Conservation (phyloP, 2,888 invertebrate species). For the Rhyacophila evoluta region DNA sequence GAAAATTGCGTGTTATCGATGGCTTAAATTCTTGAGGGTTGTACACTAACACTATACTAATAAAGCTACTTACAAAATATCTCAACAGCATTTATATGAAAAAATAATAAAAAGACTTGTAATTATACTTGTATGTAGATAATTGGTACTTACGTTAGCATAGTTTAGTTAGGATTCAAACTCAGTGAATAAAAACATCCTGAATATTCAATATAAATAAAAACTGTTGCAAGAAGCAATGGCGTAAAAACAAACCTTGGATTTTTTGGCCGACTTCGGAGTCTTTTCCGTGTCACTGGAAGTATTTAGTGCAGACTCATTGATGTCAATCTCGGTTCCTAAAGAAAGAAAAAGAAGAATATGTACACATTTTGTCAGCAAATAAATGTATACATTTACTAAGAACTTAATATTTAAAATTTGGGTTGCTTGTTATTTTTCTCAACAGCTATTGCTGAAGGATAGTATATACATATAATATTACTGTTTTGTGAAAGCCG, state of each 20-base stretch:
- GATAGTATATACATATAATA: too few species aligned
- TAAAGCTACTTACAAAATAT: conserved; percentile 11
- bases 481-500: too few species aligned
- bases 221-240: neutral
- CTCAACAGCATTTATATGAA: neutral
- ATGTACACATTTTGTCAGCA: too few species aligned
- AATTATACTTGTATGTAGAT: neutral
- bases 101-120: neutral
- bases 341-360: conserved; percentile 39
- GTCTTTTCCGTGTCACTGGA: conserved; percentile 67
- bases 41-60: conserved; percentile 14
- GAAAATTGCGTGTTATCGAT: too few species aligned
- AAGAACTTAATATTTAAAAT: too few species aligned
- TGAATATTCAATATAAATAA: neutral
- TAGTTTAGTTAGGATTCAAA: neutral
- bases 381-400: too few species aligned
- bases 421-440: too few species aligned
- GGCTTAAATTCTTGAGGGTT: too few species aligned
- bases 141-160: neutral
- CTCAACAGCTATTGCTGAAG: too few species aligned
- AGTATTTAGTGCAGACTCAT: conserved; percentile 61
- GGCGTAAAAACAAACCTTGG: conserved; percentile 60
- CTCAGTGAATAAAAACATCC: neutral
- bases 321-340: conserved; percentile 69
- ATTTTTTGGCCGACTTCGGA: conserved; percentile 61